A percentile compares a stretch with the other conserved stretches of the same genome.
Conservation (phyloP, 2,797 vertebrate species). For the Tragelaphus oryx region DNA sequence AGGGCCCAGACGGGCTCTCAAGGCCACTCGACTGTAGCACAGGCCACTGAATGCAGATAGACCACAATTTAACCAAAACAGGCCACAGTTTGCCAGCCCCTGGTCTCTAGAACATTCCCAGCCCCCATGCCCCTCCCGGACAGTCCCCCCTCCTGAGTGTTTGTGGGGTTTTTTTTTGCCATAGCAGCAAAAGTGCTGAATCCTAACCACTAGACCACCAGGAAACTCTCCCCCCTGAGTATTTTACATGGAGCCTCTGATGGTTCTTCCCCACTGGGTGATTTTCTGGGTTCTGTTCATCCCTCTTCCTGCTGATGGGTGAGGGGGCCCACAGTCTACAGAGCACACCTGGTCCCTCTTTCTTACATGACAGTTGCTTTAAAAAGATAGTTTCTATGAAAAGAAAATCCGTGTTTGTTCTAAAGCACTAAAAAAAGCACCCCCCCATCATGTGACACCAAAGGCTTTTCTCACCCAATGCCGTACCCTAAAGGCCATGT, state of each 20-base stretch:
- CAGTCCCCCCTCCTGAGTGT: not conserved
- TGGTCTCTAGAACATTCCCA: not conserved
- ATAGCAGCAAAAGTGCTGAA: not conserved
- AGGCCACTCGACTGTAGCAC: not conserved
- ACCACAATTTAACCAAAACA: not conserved
- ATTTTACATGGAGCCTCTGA: not conserved
- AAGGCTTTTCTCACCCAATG: not conserved
- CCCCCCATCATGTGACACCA: not conserved
- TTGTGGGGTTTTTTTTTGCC: not conserved
- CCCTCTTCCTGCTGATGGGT: not conserved
- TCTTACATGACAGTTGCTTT: not conserved
- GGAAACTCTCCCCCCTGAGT: too few species aligned
- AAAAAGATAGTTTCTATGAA: not conserved
- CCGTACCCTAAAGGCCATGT: not conserved
- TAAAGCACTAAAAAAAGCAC: not conserved
- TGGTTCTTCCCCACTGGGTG: not conserved
- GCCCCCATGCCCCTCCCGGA: not conserved
- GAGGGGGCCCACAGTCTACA: not conserved
- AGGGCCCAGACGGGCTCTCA: not conserved
- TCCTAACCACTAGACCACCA: not conserved
- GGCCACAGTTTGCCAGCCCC: not conserved
- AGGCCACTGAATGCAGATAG: not conserved
- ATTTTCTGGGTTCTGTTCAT: not conserved
- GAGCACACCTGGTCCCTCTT: not conserved
- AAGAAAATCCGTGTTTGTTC: not conserved